Evolutionary conservation across 2,888 invertebrate genomes (phyloP), one percentile per base, ranked within the genome.

Genomic region (Scaptomyza reducta): DNA sequence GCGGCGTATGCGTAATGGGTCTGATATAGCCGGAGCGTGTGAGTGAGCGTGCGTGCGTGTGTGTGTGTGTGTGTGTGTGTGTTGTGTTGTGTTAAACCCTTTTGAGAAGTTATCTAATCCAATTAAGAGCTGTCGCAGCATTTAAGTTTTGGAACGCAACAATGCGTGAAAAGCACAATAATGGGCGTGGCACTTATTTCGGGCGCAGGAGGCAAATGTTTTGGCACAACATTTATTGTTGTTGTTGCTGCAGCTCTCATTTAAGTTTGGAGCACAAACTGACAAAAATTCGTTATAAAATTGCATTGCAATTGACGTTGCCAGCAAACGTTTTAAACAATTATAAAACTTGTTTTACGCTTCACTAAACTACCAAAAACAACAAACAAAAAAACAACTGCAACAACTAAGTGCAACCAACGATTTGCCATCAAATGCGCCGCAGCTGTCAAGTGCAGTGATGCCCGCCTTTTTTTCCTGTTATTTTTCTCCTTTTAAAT

Each of bases 221-320:
- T 71, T 74, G 74, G 67, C 82, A 80, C 53, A 68, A 49, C 70
- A 69, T 70, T 59, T 59, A 63, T 41, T 63, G 57, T 46, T 57
- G 63, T 33, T 56, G 64, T 50, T 70, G 65, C 58, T 69, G 68
- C 70, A 70, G 68, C 74, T 86, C 83, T 78, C 86, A 76, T 83
- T 82, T 82, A 76, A 82, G 83, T 86, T 82, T 86, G 68, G 78
- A 78, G 80, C 76, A 58, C 60, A 80, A 86, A 86, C 82, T 82
- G 82, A 82, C 82, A 86, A 86, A 86, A 86, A 82, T 83, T 86
- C 83, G 80, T 82, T 82, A 86, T 80, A 83, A 83, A 83, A 82
- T 80, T 76, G 86, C 76, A 72, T 51, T 80, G 82, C 76, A 83
- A 55, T 71, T 80, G 86, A 83, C 86, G 70, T 77, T 82, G 59